Base-by-base conservation (phyloP, 2,797 vertebrate genomes). In the Alosa sapidissima region DNA sequence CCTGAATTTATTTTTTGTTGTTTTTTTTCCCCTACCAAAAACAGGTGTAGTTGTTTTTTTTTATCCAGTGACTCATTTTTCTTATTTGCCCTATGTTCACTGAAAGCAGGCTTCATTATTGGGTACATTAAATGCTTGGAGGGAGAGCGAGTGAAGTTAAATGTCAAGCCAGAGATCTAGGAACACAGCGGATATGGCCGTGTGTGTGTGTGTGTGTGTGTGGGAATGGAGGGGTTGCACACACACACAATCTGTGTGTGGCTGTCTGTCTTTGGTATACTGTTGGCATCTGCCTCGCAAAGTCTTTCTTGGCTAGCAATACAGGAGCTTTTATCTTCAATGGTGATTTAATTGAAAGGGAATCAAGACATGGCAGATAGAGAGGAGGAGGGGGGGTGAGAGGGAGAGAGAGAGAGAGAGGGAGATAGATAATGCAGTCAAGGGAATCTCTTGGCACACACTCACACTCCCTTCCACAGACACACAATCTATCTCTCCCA, bases 281-380 rank as follows among this genome's bases (percentile, higher is more conserved):
- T 87, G 87, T 85, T 89, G 90, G 82, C 84, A 75, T 81, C 81
- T 48, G 81, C 75, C 21, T 68, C 68, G 86, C 81, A 91, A 87
- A 82, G 81, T 65, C 86, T 81, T 90, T 91, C 91, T 82, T 83
- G 90, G 85, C 90, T 84, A 84, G 58, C 86, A 88, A 91, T 89
- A 91, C 16, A 11, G 75, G 86, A 84, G 84, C 81, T 86, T 82
- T 92, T 88, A 92, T 90, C 75, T 10, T 90, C 83, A 91, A 84
- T 65, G 81, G 68, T 86, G 83, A 87, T 89, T 90, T 87, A 91
- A 84, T 91, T 86, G 87, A 84, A 84, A 52, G 85, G 24, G 81
- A 51, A 14, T 51, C 68, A 75, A 75, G 68, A 75, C 68, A 75
- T 75, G 68, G 33, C 36, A 41, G 68, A 75, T 75, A 75, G 68